Percentiles rank a stretch among this genome's conserved stretches.
phyloP scores from a whole-genome alignment of 2,888 invertebrate genomes.

The Mythimna vitellina region DNA sequence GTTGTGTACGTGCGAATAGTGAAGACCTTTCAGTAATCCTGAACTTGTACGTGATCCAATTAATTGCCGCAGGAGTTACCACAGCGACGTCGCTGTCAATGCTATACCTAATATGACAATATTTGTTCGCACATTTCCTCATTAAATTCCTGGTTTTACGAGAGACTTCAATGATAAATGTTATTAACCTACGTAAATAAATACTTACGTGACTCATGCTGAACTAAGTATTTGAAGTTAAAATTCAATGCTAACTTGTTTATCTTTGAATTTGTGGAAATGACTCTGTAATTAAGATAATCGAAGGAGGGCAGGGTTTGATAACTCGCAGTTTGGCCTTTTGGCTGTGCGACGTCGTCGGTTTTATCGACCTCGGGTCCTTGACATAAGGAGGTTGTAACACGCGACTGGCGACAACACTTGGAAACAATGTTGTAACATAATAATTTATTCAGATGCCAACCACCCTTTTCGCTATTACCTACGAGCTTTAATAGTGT shows the following conservation, averaged over 20 bases:
- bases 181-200: conserved; percentile 9
- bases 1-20: conserved; percentile 70
- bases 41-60: conserved; percentile 63
- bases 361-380: conserved; percentile 75
- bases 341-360: conserved; percentile 67
- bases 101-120: conserved; percentile 16
- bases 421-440: conserved; percentile 50
- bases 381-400: conserved; percentile 68
- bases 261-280: conserved; percentile 65
- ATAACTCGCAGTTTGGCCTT: conserved; percentile 68
- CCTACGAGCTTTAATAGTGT: conserved; percentile 25
- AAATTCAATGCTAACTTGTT: conserved; percentile 47
- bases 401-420: conserved; percentile 74
- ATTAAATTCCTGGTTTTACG: conserved; percentile 28
- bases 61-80: conserved; percentile 47
- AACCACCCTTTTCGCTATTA: conserved; percentile 41
- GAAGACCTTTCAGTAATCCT: conserved; percentile 65
- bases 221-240: conserved; percentile 41
- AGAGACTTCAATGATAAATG: background rate
- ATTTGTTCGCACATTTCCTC: conserved; percentile 32
- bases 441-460: conserved; percentile 59
- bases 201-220: conserved; percentile 47
- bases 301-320: conserved; percentile 79
- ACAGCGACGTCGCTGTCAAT: conserved; percentile 2
- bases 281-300: conserved; percentile 74